Evolutionary conservation across 2,113 vertebrate genomes (phyloP).

Genomic region (Amazona vittata): DNA sequence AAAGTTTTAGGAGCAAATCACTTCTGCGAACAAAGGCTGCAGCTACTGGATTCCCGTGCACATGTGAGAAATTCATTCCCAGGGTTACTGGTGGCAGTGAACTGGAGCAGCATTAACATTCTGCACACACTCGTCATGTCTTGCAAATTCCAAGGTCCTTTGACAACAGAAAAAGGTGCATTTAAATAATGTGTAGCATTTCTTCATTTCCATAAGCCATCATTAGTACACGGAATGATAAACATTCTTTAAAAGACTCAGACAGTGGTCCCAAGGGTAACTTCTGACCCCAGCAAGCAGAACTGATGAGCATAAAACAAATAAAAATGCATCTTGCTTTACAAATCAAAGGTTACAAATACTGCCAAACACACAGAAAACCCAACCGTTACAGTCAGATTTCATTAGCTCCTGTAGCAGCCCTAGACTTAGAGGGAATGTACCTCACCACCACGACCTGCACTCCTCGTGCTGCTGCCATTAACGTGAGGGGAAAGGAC

Average conservation of each 20-base stretch:
- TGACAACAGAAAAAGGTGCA: neutral
- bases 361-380: neutral
- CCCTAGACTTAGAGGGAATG: neutral
- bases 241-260: neutral
- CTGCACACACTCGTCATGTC: neutral
- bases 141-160: neutral
- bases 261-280: neutral
- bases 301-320: neutral
- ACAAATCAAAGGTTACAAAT: neutral
- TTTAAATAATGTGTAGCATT: neutral
- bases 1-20: neutral
- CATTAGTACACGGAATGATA: slow-evolving; percentile 8
- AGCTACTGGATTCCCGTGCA: neutral
- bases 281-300: neutral
- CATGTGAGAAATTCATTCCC: neutral
- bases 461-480: neutral
- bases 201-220: neutral
- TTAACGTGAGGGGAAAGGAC: neutral
- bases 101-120: neutral
- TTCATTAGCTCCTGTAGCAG: neutral
- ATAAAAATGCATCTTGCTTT: neutral
- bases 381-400: neutral
- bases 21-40: neutral
- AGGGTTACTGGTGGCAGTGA: neutral
- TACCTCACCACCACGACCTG: neutral